Base-by-base conservation (phyloP, 2,888 invertebrate species). In the Erannis defoliaria region DNA sequence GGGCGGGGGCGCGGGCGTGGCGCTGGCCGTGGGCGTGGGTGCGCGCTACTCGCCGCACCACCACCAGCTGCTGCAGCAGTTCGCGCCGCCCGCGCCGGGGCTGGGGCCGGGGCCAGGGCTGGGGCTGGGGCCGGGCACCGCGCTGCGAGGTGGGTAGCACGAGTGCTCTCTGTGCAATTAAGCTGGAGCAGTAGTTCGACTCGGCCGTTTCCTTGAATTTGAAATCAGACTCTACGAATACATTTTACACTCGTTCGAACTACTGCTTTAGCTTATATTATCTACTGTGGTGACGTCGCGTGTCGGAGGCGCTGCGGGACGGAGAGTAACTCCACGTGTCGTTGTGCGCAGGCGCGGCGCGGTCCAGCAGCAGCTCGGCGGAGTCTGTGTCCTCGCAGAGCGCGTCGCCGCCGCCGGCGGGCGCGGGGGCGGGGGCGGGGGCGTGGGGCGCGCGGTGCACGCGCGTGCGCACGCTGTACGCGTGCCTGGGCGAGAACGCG, bases 401-500 rank as follows among this genome's bases (percentile, higher is more conserved):
- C 92, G 95, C 80, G 91, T 95, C 77, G 73, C 94, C 82, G 45
- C 87, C 83, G 38, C 80, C 78, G 48, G 66, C 60, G 21, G 18
- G 64, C 42, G 10, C 58, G 49, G 18, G 35, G 38, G 29, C 40
- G 48, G 49, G 26, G 14, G 37, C 23, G 54, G 53, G 55, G 42
- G 38, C 18, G 31, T 12, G 21, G 33, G 31, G 18, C 46, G 33
- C 14, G 53, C 54, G 64, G 55, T 35, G 23, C 86, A 96, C 97
- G 86, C 95, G 97, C 82, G 99, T 99, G 66, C 95, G 98, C 80
- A 99, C 99, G 54, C 93, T 99, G 72, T 99, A 99, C 92, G 97
- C 98, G 53, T 99, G 99, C 86, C 94, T 98, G 73, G 99, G 98
- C 56, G 99, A 99, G 93, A 98, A 98, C 90, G 98, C 98, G 82